Conservation (phyloP, 2,888 invertebrate species). For the Rhagonycha lutea region DNA sequence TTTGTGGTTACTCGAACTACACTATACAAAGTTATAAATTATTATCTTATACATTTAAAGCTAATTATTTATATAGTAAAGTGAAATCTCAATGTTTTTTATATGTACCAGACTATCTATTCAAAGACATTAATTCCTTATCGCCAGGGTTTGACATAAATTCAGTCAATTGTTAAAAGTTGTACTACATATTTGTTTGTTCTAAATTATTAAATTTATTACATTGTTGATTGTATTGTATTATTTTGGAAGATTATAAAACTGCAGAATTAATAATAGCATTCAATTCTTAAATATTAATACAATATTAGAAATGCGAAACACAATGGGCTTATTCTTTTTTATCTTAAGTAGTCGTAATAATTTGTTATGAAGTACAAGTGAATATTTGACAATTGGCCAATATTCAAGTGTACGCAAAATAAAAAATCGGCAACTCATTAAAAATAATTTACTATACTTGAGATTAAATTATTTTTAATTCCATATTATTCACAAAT, state of each 20-base stretch:
- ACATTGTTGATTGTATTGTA: no score
- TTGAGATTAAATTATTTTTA: background rate
- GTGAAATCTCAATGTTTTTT: no score
- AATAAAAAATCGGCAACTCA: background rate
- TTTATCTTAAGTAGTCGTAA: background rate
- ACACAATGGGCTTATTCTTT: background rate
- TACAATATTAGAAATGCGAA: background rate
- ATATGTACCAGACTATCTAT: no score
- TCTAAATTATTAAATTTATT: no score
- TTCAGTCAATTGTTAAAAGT: no score
- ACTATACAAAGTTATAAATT: no score
- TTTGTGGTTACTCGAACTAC: no score
- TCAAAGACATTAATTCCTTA: no score
- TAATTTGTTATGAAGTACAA: background rate
- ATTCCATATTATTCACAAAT: background rate
- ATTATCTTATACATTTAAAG: no score
- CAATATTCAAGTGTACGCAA: background rate
- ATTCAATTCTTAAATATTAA: background rate
- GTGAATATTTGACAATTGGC: background rate
- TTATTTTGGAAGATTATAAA: background rate
- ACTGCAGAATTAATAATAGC: background rate
- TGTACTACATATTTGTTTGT: no score
- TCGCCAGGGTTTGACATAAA: no score
- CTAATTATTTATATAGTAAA: no score
- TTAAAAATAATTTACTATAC: background rate